A percentile compares a stretch with the other conserved stretches of the same genome.
Evolutionary conservation across 2,797 vertebrate species (phyloP).

Genomic region (Chrosomus eos): DNA sequence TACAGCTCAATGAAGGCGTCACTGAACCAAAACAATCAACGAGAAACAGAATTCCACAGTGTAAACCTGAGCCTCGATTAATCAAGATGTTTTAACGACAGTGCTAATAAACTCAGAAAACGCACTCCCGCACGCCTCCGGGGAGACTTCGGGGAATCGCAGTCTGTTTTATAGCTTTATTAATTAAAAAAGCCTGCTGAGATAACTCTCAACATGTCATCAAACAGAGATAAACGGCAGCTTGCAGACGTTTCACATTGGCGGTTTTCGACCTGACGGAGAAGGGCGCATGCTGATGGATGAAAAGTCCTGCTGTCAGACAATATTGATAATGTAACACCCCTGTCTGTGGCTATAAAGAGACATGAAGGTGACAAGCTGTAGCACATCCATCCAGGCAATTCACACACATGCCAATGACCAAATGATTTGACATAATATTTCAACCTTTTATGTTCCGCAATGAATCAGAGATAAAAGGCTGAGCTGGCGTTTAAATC

Average conservation of each 20-base stretch:
- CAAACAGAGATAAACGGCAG: constrained; percentile 59
- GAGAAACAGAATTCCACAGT: constrained; percentile 68
- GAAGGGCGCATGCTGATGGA: constrained; percentile 70
- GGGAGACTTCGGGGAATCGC: constrained; percentile 70
- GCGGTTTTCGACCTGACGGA: constrained; percentile 50
- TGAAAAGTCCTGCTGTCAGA: constrained; percentile 70
- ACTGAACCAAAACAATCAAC: constrained; percentile 66
- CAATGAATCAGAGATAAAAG: constrained; percentile 69
- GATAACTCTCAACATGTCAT: constrained; percentile 65
- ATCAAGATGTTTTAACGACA: constrained; percentile 73
- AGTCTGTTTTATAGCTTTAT: constrained; percentile 74
- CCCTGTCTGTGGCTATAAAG: constrained; percentile 57
- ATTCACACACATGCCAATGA: constrained; percentile 47
- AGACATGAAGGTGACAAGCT: constrained; percentile 54
- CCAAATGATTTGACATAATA: constrained; percentile 66
- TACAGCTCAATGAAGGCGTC: constrained; percentile 64
- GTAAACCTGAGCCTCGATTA: constrained; percentile 74
- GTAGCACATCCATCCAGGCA: constrained; percentile 31
- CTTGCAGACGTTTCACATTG: constrained; percentile 61
- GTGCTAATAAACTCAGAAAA: constrained; percentile 73
- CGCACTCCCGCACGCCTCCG: constrained; percentile 47
- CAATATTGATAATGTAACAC: constrained; percentile 61
- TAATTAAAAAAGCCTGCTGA: constrained; percentile 73
- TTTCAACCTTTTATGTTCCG: constrained; percentile 63
- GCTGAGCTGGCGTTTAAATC: constrained; percentile 59